Conservation (phyloP, 1,140 invertebrate genomes). For the Drusus annulatus region DNA sequence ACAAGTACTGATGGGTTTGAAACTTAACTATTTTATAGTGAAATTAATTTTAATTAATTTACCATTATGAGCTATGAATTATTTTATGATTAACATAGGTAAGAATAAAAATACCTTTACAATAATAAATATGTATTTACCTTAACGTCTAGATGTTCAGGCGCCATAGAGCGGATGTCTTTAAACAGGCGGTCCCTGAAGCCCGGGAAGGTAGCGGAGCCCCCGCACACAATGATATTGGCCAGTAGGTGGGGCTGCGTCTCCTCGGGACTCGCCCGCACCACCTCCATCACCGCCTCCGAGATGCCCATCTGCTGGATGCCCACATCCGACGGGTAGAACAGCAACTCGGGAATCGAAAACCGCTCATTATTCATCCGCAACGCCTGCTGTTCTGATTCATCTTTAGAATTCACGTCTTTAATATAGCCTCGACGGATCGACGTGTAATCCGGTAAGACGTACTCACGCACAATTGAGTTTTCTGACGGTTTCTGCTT, state of each 20-base stretch:
- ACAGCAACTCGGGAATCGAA: conserved; percentile 94
- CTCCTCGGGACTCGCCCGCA: conserved; percentile 82
- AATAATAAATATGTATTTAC: conserved; percentile 64
- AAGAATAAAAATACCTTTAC: too few species aligned
- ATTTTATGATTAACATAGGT: too few species aligned
- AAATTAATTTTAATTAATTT: too few species aligned
- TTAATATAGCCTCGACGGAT: conserved; percentile 86
- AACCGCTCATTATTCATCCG: conserved; percentile 94
- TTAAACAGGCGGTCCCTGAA: conserved; percentile 86
- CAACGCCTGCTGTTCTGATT: conserved; percentile 84
- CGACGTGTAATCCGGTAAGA: conserved; percentile 95
- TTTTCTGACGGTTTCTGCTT: conserved; percentile 73
- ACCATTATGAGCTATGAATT: too few species aligned
- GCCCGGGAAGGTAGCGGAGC: conserved; percentile 87
- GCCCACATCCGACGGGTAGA: conserved; percentile 95
- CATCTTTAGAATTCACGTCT: conserved; percentile 68
- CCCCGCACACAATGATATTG: conserved; percentile 95
- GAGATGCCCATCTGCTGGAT: conserved; percentile 95
- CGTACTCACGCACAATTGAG: conserved; percentile 91
- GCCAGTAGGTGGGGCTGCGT: conserved; percentile 86
- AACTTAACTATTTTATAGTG: too few species aligned
- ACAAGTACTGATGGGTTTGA: too few species aligned
- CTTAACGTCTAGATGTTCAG: conserved; percentile 83
- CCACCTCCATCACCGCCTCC: conserved; percentile 87
- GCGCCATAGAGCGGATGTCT: conserved; percentile 85